Percentiles rank a stretch among this genome's conserved stretches.
These are phyloP conservation scores for Ischnus inquisitorius DNA, from an alignment of 2,888 invertebrate genomes.

Conservation along the genomic window DNA sequence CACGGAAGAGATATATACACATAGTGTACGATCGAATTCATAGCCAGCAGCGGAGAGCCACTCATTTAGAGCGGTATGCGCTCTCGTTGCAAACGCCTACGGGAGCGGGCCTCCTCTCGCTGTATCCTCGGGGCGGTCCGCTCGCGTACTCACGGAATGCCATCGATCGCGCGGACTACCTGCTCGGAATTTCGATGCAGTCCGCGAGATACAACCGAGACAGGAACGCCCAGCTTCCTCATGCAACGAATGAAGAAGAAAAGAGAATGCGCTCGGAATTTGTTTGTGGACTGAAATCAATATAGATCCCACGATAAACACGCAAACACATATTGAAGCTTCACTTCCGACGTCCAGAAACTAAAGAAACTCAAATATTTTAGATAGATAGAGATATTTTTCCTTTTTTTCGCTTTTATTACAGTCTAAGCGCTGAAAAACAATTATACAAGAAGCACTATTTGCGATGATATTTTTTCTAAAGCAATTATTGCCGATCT, in stretches of 20 bases:
- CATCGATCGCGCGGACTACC: conserved; percentile 57
- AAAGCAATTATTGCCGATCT: conserved; percentile 13
- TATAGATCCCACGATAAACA: background rate
- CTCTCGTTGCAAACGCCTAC: conserved; percentile 51
- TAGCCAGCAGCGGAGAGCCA: conserved; percentile 39
- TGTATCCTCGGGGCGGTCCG: conserved; percentile 22
- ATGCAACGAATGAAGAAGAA: background rate
- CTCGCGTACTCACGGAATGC: conserved; percentile 55
- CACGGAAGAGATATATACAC: conserved; percentile 46
- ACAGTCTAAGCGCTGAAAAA: background rate
- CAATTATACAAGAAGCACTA: background rate
- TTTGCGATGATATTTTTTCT: background rate
- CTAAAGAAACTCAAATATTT: too few species aligned
- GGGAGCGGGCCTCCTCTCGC: background rate
- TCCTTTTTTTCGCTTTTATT: too few species aligned
- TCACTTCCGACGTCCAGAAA: background rate
- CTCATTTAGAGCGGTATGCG: conserved; percentile 68
- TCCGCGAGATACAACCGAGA: background rate
- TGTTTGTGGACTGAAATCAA: conserved; percentile 12
- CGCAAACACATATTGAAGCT: background rate
- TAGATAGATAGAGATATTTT: too few species aligned
- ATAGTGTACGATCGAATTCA: conserved; percentile 33
- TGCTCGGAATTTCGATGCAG: conserved; percentile 45
- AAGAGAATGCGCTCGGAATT: background rate
- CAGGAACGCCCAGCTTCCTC: conserved; percentile 31